phyloP scores from a whole-genome alignment of 2,888 invertebrate species.

The Sepiola atlantica region DNA sequence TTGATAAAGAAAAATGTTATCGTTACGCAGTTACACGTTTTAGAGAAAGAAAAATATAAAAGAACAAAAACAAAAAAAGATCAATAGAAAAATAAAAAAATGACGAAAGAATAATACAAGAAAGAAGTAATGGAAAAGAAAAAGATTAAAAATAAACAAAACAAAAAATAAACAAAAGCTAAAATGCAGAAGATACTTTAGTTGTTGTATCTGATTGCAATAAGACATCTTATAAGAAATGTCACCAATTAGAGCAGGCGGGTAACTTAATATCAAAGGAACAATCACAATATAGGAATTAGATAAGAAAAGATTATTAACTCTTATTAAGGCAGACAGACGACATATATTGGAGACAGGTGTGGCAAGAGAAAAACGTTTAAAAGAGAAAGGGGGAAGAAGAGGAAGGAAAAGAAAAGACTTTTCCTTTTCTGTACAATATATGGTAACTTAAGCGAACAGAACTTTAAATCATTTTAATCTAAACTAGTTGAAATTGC shows the following conservation, averaged over 20 bases:
- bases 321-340: background rate
- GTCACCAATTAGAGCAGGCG: background rate
- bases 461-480: background rate
- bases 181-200: background rate
- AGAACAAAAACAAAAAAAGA: background rate
- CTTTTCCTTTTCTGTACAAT: background rate
- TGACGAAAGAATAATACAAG: background rate
- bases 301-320: background rate
- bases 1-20: constrained; percentile 22
- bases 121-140: background rate
- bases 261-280: background rate
- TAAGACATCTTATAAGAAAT: background rate
- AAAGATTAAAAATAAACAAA: background rate
- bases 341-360: background rate
- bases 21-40: background rate
- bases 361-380: background rate
- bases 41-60: background rate
- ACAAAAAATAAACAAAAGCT: background rate
- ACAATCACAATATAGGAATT: background rate
- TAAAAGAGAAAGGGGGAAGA: background rate
- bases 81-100: background rate
- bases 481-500: no score
- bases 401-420: background rate
- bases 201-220: background rate
- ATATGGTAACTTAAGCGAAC: background rate